Evolutionary conservation across 1,140 invertebrate genomes (phyloP).

Genomic region (Conus betulinus): DNA sequence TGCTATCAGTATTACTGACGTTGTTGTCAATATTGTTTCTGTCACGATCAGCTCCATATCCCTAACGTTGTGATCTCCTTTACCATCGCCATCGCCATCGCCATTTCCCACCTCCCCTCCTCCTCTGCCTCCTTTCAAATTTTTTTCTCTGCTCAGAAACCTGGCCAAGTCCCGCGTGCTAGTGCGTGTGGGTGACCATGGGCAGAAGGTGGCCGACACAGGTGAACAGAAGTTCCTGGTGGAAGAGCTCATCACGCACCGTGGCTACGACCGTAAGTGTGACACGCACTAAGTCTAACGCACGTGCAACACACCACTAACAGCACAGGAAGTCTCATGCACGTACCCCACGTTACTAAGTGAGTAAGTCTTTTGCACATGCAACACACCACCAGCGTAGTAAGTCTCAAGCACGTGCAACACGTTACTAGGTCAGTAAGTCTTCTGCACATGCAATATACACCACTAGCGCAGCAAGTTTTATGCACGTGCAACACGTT

Average conservation of each 20-base stretch:
- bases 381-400: no score
- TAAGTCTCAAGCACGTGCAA: no score
- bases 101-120: background rate
- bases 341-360: no score
- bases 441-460: no score
- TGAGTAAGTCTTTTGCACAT: no score
- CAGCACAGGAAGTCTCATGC: no score
- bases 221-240: constrained; percentile 64
- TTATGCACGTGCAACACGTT: no score
- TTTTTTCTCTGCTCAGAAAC: background rate
- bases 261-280: constrained; percentile 52
- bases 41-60: background rate
- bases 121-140: background rate
- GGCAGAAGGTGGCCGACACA: constrained; percentile 52
- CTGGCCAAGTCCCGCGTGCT: constrained; percentile 41
- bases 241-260: constrained; percentile 57
- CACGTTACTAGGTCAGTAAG: no score
- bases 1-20: no score
- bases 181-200: constrained; percentile 60
- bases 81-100: background rate
- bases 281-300: no score
- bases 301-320: no score
- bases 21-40: background rate
- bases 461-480: no score
- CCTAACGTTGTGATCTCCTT: background rate